Percentiles rank a stretch among this genome's conserved stretches.
phyloP scores from a whole-genome alignment of 2,888 invertebrate genomes.

The Morpho deidamia region DNA sequence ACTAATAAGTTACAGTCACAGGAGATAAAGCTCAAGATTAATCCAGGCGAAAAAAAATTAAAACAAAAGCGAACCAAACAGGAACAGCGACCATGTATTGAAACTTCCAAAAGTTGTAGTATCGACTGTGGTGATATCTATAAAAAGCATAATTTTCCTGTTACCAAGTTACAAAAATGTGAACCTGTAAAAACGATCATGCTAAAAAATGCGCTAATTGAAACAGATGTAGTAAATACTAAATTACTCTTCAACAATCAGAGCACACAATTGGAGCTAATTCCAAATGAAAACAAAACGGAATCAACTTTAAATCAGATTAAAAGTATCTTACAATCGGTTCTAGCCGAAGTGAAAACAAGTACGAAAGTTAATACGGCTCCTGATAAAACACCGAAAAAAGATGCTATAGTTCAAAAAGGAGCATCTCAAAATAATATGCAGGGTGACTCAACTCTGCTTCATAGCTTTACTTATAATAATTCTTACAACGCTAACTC shows the following conservation, averaged over 20 bases:
- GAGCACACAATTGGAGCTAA: conserved; percentile 26
- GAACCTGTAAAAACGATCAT: conserved; percentile 13
- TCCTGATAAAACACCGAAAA: conserved; percentile 36
- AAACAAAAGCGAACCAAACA: conserved; percentile 10
- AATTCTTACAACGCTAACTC: conserved; percentile 42
- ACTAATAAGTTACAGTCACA: conserved; percentile 7
- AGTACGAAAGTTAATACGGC: conserved; percentile 34
- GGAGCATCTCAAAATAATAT: conserved; percentile 42
- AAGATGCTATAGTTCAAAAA: conserved; percentile 55
- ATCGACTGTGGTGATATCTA: conserved; percentile 47
- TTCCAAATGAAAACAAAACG: conserved; percentile 39
- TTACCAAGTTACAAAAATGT: conserved; percentile 19
- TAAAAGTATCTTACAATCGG: conserved; percentile 56
- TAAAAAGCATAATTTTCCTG: conserved; percentile 21
- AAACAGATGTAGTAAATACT: conserved; percentile 5
- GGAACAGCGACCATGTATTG: conserved; percentile 19
- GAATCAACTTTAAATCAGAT: conserved; percentile 57
- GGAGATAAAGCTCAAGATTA: conserved; percentile 6
- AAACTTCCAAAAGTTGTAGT: conserved; percentile 37
- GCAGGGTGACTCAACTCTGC: conserved; percentile 40
- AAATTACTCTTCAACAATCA: conserved; percentile 1
- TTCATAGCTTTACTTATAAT: conserved; percentile 51
- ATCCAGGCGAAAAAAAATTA: background rate
- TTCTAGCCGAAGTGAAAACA: conserved; percentile 58
- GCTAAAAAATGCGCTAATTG: conserved; percentile 10